A percentile compares a stretch with the other conserved stretches of the same genome.
Evolutionary conservation across 30 jellyfish, hydroid and myxozoan species (phyloP).

Genomic region (Aurelia aurita complex sp. Pacific): DNA sequence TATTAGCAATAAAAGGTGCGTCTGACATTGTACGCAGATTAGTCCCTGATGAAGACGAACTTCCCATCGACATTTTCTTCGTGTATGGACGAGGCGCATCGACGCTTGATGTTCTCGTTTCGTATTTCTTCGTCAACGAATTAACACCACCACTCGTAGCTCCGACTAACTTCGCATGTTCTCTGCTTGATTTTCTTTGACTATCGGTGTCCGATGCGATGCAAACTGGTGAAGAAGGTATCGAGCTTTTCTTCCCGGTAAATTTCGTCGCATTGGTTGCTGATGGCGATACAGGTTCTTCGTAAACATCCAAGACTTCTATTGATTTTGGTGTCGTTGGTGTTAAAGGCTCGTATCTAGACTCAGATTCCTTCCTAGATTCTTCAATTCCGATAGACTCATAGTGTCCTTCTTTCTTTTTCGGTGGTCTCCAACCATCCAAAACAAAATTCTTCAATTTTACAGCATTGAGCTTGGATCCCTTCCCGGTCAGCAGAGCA

Average conservation of each 20-base stretch:
- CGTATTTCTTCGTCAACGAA: slow-evolving; percentile 61
- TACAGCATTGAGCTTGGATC: slow-evolving; percentile 64
- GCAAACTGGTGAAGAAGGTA: slow-evolving; percentile 16
- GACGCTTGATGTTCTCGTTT: slow-evolving; percentile 33
- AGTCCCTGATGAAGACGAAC: neutral
- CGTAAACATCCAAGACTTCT: slow-evolving; percentile 24
- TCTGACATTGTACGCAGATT: neutral
- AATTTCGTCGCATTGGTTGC: neutral
- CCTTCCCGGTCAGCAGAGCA: slow-evolving; percentile 63
- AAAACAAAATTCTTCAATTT: slow-evolving; percentile 83
- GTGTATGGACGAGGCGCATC: slow-evolving; percentile 47
- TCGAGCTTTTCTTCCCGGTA: neutral
- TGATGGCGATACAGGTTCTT: slow-evolving; percentile 8
- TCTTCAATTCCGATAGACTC: slow-evolving; percentile 9
- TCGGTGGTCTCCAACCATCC: slow-evolving; percentile 95
- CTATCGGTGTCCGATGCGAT: neutral
- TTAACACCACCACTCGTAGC: slow-evolving; percentile 52
- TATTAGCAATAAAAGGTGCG: slow-evolving; percentile 42
- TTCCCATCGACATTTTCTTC: slow-evolving; percentile 10
- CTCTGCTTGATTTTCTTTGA: neutral
- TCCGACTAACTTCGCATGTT: slow-evolving; percentile 24
- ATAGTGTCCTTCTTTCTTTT: slow-evolving; percentile 35
- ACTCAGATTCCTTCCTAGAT: neutral
- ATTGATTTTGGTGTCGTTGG: neutral
- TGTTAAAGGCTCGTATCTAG: slow-evolving; percentile 27